phyloP scores from a whole-genome alignment of 2,888 invertebrate species.

The Meliscaeva auricollis region DNA sequence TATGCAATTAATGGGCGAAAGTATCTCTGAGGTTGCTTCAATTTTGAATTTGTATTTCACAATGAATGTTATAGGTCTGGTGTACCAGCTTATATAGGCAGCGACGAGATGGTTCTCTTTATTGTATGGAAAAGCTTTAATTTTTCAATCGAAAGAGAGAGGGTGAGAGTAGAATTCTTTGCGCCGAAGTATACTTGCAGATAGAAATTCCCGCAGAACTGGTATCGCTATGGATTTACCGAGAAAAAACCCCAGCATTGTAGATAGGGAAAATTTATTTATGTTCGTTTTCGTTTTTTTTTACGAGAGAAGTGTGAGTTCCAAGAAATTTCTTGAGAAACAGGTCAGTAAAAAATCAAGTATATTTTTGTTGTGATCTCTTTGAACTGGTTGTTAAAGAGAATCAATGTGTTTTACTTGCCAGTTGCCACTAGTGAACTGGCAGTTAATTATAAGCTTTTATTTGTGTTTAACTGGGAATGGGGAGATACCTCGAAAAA shows the following conservation, averaged over 20 bases:
- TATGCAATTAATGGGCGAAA: too few species aligned
- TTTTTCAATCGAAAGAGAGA: constrained; percentile 39
- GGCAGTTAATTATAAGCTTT: not conserved
- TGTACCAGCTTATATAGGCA: constrained; percentile 80
- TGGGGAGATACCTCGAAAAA: constrained; percentile 1
- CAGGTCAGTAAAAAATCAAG: not conserved
- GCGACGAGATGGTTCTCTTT: constrained; percentile 78
- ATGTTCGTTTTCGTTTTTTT: not conserved
- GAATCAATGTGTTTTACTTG: not conserved
- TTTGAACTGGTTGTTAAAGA: not conserved
- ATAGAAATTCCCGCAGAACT: constrained; percentile 70
- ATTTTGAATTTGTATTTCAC: constrained; percentile 84
- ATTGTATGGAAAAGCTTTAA: constrained; percentile 46
- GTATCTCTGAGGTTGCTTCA: constrained; percentile 79
- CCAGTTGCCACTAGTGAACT: not conserved
- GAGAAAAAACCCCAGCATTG: constrained; percentile 67
- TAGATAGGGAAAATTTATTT: not conserved
- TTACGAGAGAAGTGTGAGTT: constrained; percentile 45
- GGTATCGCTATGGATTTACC: constrained; percentile 70
- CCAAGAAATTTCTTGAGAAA: constrained; percentile 31
- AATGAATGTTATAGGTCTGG: constrained; percentile 80
- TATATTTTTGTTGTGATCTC: not conserved
- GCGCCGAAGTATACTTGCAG: constrained; percentile 70
- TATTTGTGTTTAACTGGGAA: constrained; percentile 7
- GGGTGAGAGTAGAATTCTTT: not conserved